phyloP scores from a whole-genome alignment of 2,797 vertebrate species.

The Acrossocheilus fasciatus region DNA sequence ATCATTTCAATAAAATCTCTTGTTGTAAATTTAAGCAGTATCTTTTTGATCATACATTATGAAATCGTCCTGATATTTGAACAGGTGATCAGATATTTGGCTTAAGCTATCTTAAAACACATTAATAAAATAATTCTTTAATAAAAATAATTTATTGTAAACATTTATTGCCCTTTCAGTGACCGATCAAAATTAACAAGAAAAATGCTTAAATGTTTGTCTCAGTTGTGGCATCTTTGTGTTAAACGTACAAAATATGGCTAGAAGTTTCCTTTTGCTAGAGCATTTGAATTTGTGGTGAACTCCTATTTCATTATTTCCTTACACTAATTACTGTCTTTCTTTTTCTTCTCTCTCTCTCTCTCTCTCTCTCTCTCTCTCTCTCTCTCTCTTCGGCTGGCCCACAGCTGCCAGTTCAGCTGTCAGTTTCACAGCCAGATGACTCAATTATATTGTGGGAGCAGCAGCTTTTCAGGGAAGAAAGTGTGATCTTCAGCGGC shows the following conservation, averaged over 20 bases:
- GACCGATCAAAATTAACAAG: neutral
- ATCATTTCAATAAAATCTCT: neutral
- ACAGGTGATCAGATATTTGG: neutral
- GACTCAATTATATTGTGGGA: conserved; percentile 63
- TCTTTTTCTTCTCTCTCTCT: neutral
- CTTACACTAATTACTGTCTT: conserved; percentile 58
- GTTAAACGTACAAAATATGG: neutral
- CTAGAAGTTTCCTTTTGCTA: conserved; percentile 46
- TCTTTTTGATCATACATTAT: neutral
- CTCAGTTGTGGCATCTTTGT: neutral
- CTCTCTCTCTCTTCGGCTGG: conserved; percentile 52
- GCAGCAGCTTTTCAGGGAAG: conserved; percentile 48
- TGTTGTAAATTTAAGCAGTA: no score
- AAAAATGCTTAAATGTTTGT: neutral
- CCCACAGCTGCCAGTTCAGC: conserved; percentile 58
- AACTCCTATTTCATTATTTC: conserved; percentile 62
- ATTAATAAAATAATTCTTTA: neutral
- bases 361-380: no score
- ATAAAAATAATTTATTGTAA: neutral
- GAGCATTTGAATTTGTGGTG: conserved; percentile 58
- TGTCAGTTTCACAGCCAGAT: conserved; percentile 66
- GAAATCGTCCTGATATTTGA: neutral
- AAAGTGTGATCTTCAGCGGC: conserved; percentile 41
- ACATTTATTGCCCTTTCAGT: neutral
- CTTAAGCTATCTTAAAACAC: neutral